Conservation (phyloP, 1,140 invertebrate species). For the Pogonus chalceus region DNA sequence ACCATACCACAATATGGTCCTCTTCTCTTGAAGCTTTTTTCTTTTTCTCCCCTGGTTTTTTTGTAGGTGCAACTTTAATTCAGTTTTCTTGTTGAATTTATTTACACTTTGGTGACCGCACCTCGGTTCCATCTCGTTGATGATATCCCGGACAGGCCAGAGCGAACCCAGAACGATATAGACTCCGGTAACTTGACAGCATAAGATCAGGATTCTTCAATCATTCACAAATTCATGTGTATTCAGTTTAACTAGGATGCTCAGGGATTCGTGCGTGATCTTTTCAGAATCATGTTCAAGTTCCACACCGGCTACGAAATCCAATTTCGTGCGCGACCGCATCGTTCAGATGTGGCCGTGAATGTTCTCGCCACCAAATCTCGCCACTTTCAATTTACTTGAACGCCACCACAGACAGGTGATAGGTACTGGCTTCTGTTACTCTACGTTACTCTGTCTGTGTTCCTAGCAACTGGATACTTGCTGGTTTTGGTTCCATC, state of each 20-base stretch:
- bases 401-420: not conserved
- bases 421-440: no score
- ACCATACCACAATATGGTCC: not conserved
- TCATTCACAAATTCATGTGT: no score
- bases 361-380: no score
- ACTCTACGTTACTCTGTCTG: no score
- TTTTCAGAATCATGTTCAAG: not conserved
- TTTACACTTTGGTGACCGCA: conserved; percentile 23
- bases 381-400: conserved; percentile 14
- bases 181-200: no score
- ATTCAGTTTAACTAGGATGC: no score
- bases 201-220: no score
- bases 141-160: not conserved
- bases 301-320: conserved; percentile 9
- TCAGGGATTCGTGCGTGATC: not conserved
- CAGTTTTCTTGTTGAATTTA: conserved; percentile 24
- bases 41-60: not conserved
- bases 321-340: conserved; percentile 14
- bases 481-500: no score
- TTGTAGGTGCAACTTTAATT: conserved; percentile 17
- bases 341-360: conserved; percentile 8
- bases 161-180: not conserved
- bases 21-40: not conserved
- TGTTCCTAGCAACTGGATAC: no score
- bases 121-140: conserved; percentile 10